Conservation (phyloP, 2,888 invertebrate species). For the Calephelis perditalis region DNA sequence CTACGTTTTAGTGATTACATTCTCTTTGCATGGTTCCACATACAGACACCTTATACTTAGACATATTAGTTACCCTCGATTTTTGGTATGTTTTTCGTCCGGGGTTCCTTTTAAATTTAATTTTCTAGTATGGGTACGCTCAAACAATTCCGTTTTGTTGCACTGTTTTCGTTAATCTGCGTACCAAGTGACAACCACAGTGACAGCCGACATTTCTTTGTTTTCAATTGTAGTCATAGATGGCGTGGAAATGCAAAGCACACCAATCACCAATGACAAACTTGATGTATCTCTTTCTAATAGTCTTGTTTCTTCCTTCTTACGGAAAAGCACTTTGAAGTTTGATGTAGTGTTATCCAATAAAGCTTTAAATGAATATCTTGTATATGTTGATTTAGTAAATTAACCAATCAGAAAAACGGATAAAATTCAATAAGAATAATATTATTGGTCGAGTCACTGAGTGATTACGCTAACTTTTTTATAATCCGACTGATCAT, state of each 20-base stretch:
- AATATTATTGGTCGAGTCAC: conserved; percentile 38
- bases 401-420: conserved; percentile 37
- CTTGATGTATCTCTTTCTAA: conserved; percentile 18
- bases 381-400: conserved; percentile 28
- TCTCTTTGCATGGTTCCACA: too few relatives aligned
- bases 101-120: too few relatives aligned
- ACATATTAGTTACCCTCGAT: too few relatives aligned
- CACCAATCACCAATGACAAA: conserved; percentile 1
- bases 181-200: too few relatives aligned
- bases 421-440: conserved; percentile 31
- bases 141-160: too few relatives aligned
- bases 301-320: conserved; percentile 16
- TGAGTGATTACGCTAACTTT: conserved; percentile 35
- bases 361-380: conserved; percentile 12
- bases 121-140: too few relatives aligned
- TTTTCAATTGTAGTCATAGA: background rate
- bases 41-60: too few relatives aligned
- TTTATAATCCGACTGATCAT: conserved; percentile 38
- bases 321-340: conserved; percentile 13
- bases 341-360: conserved; percentile 4
- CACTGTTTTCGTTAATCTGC: too few relatives aligned
- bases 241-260: conserved; percentile 7
- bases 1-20: too few relatives aligned
- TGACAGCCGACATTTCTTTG: too few relatives aligned
- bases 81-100: too few relatives aligned